Conservation (phyloP, 2,113 vertebrate species). For the Dromaius novaehollandiae region DNA sequence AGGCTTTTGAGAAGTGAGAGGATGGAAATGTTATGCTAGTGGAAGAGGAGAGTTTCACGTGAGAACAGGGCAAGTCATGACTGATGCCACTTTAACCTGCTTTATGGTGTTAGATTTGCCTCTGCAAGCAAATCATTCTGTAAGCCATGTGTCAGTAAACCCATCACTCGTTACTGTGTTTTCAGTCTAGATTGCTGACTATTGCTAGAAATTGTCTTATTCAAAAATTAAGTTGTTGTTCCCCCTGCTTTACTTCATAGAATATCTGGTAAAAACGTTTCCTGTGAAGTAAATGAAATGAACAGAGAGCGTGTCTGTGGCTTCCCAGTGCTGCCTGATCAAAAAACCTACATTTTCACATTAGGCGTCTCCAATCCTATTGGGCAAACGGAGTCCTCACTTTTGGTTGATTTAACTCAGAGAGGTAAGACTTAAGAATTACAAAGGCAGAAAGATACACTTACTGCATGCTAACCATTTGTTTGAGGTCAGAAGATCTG, state of each 20-base stretch:
- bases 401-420: slow-evolving; percentile 66
- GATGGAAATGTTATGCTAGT: slow-evolving; percentile 29
- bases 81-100: background rate
- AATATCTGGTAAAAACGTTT: slow-evolving; percentile 70
- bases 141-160: background rate
- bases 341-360: slow-evolving; percentile 71
- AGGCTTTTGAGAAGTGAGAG: slow-evolving; percentile 28
- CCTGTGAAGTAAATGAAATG: slow-evolving; percentile 23
- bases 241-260: slow-evolving; percentile 44
- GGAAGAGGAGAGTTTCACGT: background rate
- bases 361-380: slow-evolving; percentile 71
- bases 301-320: slow-evolving; percentile 47
- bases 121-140: background rate
- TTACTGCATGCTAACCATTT: background rate
- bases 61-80: slow-evolving; percentile 41
- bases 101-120: background rate
- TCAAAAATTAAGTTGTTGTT: background rate
- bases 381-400: slow-evolving; percentile 53
- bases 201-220: background rate
- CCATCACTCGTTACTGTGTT: background rate
- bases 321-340: slow-evolving; percentile 62
- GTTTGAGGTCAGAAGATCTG: background rate
- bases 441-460: background rate
- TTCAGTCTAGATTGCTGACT: background rate
- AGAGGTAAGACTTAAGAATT: slow-evolving; percentile 70